These are phyloP conservation scores for Seladonia tumulorum DNA, from an alignment of 2,888 invertebrate species.

Conservation along the genomic window DNA sequence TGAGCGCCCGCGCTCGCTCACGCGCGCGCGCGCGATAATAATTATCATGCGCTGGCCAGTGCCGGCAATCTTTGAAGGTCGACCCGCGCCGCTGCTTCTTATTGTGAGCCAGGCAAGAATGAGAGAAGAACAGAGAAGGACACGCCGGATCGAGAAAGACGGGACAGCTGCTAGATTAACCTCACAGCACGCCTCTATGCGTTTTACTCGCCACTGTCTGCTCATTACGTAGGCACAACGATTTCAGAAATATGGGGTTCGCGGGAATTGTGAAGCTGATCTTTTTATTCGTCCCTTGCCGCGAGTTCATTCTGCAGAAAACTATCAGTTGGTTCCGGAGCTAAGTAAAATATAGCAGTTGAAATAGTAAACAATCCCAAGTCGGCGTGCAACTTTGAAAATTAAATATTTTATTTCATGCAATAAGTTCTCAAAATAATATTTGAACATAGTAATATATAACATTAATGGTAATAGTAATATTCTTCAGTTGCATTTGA, in stretches of 20 bases:
- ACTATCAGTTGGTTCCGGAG: neutral
- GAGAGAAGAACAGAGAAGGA: conserved; percentile 20
- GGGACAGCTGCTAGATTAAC: conserved; percentile 64
- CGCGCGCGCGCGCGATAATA: conserved; percentile 64
- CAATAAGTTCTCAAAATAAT: too few relatives aligned
- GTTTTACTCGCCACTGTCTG: conserved; percentile 58
- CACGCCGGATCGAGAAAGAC: conserved; percentile 13
- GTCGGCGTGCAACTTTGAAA: neutral
- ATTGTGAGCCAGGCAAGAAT: conserved; percentile 68
- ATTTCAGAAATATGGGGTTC: conserved; percentile 65
- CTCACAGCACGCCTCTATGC: conserved; percentile 61
- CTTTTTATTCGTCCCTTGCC: conserved; percentile 7
- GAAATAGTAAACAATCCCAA: neutral
- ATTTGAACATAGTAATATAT: too few relatives aligned
- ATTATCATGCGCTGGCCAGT: conserved; percentile 70
- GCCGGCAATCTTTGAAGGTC: conserved; percentile 79
- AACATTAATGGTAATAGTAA: too few relatives aligned
- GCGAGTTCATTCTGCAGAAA: neutral
- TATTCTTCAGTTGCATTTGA: too few relatives aligned
- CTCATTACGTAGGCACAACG: conserved; percentile 65
- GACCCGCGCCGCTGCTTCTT: conserved; percentile 77
- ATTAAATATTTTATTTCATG: neutral
- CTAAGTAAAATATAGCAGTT: neutral
- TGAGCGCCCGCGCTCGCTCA: conserved; percentile 41
- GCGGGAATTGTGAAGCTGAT: conserved; percentile 25